These are phyloP conservation scores for Phlogophora meticulosa DNA, from an alignment of 2,888 invertebrate species.

Conservation along the genomic window DNA sequence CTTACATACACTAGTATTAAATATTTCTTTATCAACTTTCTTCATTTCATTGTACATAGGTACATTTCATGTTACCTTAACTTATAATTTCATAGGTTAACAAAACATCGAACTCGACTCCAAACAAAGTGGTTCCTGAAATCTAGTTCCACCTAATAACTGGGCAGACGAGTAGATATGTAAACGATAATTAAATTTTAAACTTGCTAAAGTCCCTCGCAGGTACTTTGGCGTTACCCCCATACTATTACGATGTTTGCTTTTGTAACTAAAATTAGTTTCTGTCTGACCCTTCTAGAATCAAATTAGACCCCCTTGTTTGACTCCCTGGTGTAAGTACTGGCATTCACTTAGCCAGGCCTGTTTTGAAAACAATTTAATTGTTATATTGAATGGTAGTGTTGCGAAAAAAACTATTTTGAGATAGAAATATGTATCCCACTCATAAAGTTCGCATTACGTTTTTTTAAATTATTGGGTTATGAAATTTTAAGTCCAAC, in stretches of 20 bases:
- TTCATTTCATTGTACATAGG: too few species aligned
- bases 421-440: neutral
- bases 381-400: neutral
- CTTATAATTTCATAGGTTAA: neutral
- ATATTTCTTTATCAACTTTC: too few species aligned
- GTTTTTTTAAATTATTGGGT: too few species aligned
- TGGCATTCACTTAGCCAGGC: conserved; percentile 2
- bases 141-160: conserved; percentile 24
- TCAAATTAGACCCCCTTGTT: conserved; percentile 79
- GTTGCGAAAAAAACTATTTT: neutral
- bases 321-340: conserved; percentile 31
- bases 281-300: conserved; percentile 79
- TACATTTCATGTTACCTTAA: neutral
- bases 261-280: conserved; percentile 87
- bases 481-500: too few species aligned
- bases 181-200: conserved; percentile 76
- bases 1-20: too few species aligned
- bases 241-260: conserved; percentile 73
- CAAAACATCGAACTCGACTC: conserved; percentile 24
- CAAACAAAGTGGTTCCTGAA: conserved; percentile 32
- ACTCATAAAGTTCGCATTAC: too few species aligned
- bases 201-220: conserved; percentile 60
- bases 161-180: conserved; percentile 39
- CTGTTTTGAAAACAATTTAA: conserved; percentile 4
- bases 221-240: conserved; percentile 65